Evolutionary conservation across 1,140 invertebrate genomes (phyloP).

Genomic region (Sminthurinus signatus): DNA sequence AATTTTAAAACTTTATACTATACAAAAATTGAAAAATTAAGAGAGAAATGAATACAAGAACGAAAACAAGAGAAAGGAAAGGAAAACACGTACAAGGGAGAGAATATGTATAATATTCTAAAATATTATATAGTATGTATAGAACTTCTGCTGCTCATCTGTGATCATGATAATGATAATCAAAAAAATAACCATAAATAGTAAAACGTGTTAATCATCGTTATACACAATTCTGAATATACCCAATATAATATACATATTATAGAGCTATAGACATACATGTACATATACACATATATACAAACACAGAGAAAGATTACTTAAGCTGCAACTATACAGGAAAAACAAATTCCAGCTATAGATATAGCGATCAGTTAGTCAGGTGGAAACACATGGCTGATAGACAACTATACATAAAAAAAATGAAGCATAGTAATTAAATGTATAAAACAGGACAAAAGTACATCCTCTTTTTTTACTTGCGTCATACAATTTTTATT

Average conservation of each 20-base stretch:
- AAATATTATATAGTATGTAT: not conserved
- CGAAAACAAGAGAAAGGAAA: not conserved
- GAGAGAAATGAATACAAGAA: not conserved
- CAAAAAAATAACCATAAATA: not conserved
- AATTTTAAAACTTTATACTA: not conserved
- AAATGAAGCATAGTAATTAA: no score
- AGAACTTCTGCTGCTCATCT: constrained; percentile 32
- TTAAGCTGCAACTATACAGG: not conserved
- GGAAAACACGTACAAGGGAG: not conserved
- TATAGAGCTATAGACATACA: not conserved
- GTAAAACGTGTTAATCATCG: not conserved
- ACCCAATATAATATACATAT: not conserved
- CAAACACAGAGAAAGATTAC: not conserved
- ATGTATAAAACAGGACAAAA: no score
- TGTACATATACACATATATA: not conserved
- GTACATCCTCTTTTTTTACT: no score
- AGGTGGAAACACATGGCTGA: no score
- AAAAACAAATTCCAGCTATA: no score
- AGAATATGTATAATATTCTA: not conserved
- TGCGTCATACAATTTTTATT: no score
- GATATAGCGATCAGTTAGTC: no score
- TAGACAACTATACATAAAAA: no score
- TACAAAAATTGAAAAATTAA: not conserved
- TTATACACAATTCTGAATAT: not conserved
- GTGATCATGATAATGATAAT: constrained; percentile 38